Evolutionary conservation across 2,888 invertebrate genomes (phyloP), one percentile per base, ranked within the genome.

Genomic region (Dermolepida albohirtum): DNA sequence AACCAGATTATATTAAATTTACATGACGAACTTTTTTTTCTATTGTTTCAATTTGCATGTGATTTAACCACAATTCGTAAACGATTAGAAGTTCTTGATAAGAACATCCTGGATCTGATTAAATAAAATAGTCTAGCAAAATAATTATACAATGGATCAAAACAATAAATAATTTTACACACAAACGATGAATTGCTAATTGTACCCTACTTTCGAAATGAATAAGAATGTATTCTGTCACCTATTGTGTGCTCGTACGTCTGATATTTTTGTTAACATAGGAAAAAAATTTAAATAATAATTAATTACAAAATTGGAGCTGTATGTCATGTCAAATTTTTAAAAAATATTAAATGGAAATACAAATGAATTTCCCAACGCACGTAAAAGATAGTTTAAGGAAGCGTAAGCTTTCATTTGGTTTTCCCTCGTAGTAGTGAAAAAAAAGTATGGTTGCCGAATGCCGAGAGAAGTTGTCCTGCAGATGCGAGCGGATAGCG

Each of bases 401-500:
- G 59, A 47, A 62, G 59, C 59, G 44, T 7, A 14, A 59, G 43
- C 55, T 62, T 62, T 62, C 59, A 34, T 62, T 47, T 16, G 59
- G 47, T 62, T 62, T 62, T 62, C 39, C 59, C 47, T 47, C 59
- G 59, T 43, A 66, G 59, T 55, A 66, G 50, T 50, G 51, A 66
- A 57, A 64, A 64, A 64, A 66, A 57, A 59, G 66, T 66, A 66
- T 66, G 66, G 66, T 66, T 66, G 68, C 68, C 68, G 68, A 68
- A 64, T 64, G 64, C 64, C 59, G 66, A 69, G 69, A 69, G 69
- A 69, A 66, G 69, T 67, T 65, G 64, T 70, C 70, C 73, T 77
- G 77, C 77, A 77, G 77, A 77, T 77, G 77, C 75, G 74, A 78
- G 75, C 74, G 76, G 78, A 79, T 77, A 78, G 78, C 78, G 79